Evolutionary conservation across 2,113 vertebrate species (phyloP).

Genomic region (Megaceryle maxima): DNA sequence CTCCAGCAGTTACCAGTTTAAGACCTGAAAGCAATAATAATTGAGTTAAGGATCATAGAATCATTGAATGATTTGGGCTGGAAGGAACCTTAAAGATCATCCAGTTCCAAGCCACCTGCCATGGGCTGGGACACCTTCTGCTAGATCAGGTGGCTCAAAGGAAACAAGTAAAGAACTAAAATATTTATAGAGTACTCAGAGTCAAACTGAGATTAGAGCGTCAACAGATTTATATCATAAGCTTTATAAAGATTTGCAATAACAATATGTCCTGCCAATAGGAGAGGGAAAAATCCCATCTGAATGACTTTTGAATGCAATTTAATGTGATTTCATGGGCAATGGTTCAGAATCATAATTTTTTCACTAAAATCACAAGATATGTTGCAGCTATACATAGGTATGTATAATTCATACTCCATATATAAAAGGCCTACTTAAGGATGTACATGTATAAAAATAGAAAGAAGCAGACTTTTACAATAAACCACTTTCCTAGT

Average conservation of each 20-base stretch:
- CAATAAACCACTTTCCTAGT: neutral
- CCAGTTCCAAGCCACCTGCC: neutral
- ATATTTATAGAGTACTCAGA: neutral
- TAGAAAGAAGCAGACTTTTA: neutral
- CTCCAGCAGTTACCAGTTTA: neutral
- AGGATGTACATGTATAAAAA: neutral
- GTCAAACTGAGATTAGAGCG: neutral
- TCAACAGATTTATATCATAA: neutral
- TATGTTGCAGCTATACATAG: neutral
- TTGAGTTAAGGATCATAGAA: neutral
- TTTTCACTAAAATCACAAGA: neutral
- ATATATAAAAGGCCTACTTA: neutral
- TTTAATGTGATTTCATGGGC: neutral
- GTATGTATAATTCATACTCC: neutral
- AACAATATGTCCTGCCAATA: neutral
- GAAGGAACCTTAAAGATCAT: neutral
- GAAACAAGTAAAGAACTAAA: neutral
- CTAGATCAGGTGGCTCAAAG: neutral
- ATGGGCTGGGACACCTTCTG: neutral
- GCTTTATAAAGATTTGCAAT: neutral
- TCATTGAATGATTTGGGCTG: neutral
- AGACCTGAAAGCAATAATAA: neutral
- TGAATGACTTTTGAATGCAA: neutral
- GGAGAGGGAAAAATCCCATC: neutral
- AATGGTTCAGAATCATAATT: neutral